phyloP scores from a whole-genome alignment of 2,797 vertebrate species.

The Oryzias sinensis region DNA sequence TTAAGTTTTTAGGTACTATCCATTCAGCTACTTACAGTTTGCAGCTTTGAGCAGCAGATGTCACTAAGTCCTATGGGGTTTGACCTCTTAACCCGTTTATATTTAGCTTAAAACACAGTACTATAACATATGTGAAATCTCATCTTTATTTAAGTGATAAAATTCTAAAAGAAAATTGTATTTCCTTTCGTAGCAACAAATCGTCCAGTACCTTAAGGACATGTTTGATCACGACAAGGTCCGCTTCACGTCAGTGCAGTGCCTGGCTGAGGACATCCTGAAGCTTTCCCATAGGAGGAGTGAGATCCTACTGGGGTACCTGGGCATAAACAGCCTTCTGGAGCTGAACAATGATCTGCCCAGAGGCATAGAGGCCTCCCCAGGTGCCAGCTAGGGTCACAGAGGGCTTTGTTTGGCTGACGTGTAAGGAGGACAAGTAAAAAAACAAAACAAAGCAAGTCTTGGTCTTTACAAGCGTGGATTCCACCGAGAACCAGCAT shows the following conservation, averaged over 20 bases:
- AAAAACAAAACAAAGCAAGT: constrained; percentile 3
- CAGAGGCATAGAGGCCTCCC: constrained; percentile 41
- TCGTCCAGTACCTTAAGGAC: constrained; percentile 95
- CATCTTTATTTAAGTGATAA: too few relatives aligned
- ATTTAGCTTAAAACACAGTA: background rate
- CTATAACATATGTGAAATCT: background rate
- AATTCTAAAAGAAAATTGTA: background rate
- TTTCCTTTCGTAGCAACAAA: constrained; percentile 86
- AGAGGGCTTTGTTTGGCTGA: constrained; percentile 8
- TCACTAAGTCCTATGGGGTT: background rate
- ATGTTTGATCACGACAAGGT: constrained; percentile 99
- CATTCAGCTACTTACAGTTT: background rate
- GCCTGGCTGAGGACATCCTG: constrained; percentile 91
- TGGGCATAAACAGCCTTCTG: constrained; percentile 78
- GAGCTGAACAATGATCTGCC: constrained; percentile 84
- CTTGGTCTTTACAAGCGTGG: constrained; percentile 2
- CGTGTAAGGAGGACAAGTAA: background rate
- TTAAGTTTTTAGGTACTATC: too few relatives aligned
- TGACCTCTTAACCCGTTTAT: background rate
- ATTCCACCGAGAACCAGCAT: constrained; percentile 33
- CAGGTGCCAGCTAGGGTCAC: constrained; percentile 15
- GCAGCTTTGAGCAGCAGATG: background rate
- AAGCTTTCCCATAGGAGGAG: constrained; percentile 93
- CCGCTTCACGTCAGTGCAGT: constrained; percentile 85
- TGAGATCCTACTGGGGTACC: constrained; percentile 91